These are phyloP conservation scores for cat (Felis catus) DNA, from an alignment of 2,113 vertebrate species.

Conservation along the genomic window DNA sequence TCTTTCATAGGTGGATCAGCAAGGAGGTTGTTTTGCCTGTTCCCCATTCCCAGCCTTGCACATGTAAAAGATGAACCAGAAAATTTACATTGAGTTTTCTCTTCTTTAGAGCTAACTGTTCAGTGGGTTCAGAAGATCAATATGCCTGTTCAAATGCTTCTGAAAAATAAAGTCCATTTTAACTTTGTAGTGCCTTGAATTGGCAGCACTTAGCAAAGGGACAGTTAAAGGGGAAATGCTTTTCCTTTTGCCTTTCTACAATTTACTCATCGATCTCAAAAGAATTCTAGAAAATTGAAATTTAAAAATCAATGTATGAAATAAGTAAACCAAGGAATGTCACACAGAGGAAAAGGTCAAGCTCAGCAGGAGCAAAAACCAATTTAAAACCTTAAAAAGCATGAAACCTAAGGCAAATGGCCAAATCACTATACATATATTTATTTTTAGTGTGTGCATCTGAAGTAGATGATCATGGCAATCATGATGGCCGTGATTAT, in stretches of 20 bases:
- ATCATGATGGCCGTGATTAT: not conserved
- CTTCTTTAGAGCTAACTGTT: not conserved
- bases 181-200: not conserved
- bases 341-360: not conserved
- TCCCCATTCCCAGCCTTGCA: not conserved
- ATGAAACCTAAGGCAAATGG: not conserved
- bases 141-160: not conserved
- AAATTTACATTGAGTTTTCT: slow-evolving; percentile 30
- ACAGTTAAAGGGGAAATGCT: not conserved
- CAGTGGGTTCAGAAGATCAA: slow-evolving; percentile 38
- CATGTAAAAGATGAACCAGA: not conserved
- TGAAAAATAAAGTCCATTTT: slow-evolving; percentile 44
- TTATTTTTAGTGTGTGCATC: not conserved
- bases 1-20: not conserved
- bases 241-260: not conserved
- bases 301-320: slow-evolving; percentile 49
- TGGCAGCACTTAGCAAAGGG: not conserved
- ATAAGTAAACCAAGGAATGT: not conserved
- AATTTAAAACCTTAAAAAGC: not conserved
- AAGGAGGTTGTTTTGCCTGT: not conserved
- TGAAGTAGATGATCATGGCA: not conserved
- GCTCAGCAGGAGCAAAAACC: not conserved
- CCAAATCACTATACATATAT: not conserved
- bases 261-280: not conserved
- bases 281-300: slow-evolving; percentile 52